phyloP scores from a whole-genome alignment of 2,797 vertebrate species.

The Pogonophryne albipinna region DNA sequence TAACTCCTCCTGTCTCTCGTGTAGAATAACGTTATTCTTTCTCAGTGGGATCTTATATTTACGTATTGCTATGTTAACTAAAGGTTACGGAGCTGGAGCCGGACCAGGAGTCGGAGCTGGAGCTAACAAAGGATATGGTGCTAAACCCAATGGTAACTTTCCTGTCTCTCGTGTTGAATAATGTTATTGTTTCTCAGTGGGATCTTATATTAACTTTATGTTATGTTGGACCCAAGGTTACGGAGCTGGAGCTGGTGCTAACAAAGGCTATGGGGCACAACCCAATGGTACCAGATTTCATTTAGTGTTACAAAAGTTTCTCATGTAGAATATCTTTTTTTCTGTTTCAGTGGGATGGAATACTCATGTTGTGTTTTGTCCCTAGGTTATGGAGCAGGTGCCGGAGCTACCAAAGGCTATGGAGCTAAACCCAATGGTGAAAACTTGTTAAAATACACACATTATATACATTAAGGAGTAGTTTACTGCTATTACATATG shows the following conservation, averaged over 20 bases:
- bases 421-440: conserved; percentile 57
- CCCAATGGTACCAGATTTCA: no score
- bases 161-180: neutral
- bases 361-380: conserved; percentile 23
- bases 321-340: neutral
- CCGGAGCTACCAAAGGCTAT: no score
- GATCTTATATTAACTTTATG: neutral
- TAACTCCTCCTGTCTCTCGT: no score
- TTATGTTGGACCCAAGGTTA: conserved; percentile 52
- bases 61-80: no score
- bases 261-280: conserved; percentile 50
- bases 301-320: neutral
- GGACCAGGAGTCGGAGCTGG: neutral
- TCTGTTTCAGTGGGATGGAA: neutral
- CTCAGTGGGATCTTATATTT: no score
- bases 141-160: neutral
- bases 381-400: no score
- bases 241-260: conserved; percentile 21
- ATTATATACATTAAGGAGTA: neutral
- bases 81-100: conserved; percentile 23
- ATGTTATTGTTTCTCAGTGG: neutral
- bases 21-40: no score
- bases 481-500: neutral
- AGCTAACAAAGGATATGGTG: conserved; percentile 44
- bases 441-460: neutral